These are phyloP conservation scores for Myotis myotis DNA, from an alignment of 2,797 vertebrate genomes.

Conservation along the genomic window DNA sequence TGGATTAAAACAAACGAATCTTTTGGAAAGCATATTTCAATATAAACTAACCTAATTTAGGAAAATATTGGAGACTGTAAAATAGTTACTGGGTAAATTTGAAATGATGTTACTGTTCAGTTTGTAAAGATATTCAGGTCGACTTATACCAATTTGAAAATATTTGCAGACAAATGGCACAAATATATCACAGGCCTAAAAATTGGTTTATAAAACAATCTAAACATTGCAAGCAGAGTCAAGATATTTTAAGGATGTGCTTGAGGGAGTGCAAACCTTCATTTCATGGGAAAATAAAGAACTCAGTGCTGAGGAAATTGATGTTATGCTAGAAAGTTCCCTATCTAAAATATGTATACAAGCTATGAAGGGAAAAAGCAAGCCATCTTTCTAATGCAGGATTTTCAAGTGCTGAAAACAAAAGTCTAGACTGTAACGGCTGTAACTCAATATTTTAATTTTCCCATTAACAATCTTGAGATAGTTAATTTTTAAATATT, in stretches of 20 bases:
- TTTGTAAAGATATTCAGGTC: conserved; percentile 68
- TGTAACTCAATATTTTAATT: neutral
- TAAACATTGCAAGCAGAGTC: conserved; percentile 64
- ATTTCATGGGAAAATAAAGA: conserved; percentile 76
- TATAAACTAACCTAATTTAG: conserved; percentile 61
- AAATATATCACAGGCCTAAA: conserved; percentile 70
- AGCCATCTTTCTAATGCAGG: neutral
- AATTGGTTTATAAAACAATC: conserved; percentile 75
- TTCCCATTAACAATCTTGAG: neutral
- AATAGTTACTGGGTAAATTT: conserved; percentile 58
- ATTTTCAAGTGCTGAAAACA: neutral
- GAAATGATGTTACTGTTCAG: conserved; percentile 51
- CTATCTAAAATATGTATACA: conserved; percentile 58
- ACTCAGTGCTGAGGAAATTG: conserved; percentile 69
- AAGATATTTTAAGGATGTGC: conserved; percentile 72
- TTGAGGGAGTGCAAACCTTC: conserved; percentile 63
- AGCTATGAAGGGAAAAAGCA: conserved; percentile 58
- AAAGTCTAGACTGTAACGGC: neutral
- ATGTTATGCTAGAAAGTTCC: conserved; percentile 66
- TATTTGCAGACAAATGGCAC: conserved; percentile 68
- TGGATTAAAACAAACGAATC: conserved; percentile 64
- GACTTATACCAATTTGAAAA: conserved; percentile 64
- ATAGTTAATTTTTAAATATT: conserved; percentile 18
- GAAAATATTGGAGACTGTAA: conserved; percentile 56
- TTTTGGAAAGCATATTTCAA: conserved; percentile 66